Base-by-base conservation (phyloP, 1,140 invertebrate genomes). In the Neocloeon triangulifer region DNA sequence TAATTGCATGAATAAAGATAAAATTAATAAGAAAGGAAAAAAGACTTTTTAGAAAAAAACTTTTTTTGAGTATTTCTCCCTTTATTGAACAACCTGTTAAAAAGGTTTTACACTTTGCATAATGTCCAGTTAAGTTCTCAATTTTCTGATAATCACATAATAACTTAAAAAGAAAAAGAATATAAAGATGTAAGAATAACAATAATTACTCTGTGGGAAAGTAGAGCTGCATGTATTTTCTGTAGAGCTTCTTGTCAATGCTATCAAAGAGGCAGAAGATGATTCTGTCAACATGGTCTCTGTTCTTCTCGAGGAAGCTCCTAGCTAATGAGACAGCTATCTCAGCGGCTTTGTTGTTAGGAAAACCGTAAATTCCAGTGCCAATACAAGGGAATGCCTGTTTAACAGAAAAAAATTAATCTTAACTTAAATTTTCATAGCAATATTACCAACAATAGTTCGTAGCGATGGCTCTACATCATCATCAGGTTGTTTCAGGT, bases 301-400 rank as follows among this genome's bases (percentile, higher is more conserved):
- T 43, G 48, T 79, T 60, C 10, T 60, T 45, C 46, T 73, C 61
- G 14, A 85, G 52, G 52, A 66, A 75, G 31, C 65, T 56, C 35
- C 74, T 58, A 0, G 76, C 64, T 12, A 66, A 66, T 9, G 51
- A 48, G 9, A 78, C 41, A 25, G 77, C 79, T 12, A 85, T 66
- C 44, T 72, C 59, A 5, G 74, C 69, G 1, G 81, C 81, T 21
- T 65, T 47, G 39, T 64, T 58, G 53, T 72, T 71, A 2, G 80
- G 80, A 55, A 82, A 88, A 50, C 64, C 76, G 58, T 82, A 85
- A 35, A 84, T 62, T 9, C 80, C 80, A 30, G 81, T 85, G 1
- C 77, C 79, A 43, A 86, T 80, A 39, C 79, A 85, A 13, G 80
- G 79, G 50, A 88, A 82, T 21, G 79, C 62, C 39, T 50, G 34